Conservation (phyloP, 2,888 invertebrate species). For the Aquatica leii region DNA sequence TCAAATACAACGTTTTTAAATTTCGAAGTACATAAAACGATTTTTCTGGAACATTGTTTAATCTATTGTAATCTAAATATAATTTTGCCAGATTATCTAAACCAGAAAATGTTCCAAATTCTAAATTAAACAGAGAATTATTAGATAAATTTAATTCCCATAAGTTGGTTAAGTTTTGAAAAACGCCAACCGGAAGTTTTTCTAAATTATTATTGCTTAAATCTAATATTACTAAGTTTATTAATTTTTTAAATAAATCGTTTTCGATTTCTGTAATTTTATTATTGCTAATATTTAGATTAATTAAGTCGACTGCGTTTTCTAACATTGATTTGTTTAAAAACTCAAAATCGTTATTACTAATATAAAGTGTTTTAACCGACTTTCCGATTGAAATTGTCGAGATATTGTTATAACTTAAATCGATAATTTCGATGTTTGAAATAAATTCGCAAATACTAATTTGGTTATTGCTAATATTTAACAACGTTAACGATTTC, state of each 20-base stretch:
- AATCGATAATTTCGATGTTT: conserved; percentile 13
- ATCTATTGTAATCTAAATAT: conserved; percentile 21
- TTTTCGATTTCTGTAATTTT: conserved; percentile 16
- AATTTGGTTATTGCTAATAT: conserved; percentile 19
- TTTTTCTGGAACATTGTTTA: conserved; percentile 17
- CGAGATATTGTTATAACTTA: conserved; percentile 7
- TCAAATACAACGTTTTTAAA: conserved; percentile 17
- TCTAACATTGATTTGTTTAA: conserved; percentile 12
- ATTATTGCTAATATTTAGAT: conserved; percentile 29
- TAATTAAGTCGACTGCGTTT: conserved; percentile 12
- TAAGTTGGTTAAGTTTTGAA: conserved; percentile 16
- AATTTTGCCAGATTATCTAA: conserved; percentile 17
- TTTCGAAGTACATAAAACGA: conserved; percentile 28
- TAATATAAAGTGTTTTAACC: not conserved
- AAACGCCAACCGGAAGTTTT: conserved; percentile 15
- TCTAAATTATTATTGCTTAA: conserved; percentile 22
- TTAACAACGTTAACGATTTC: conserved; percentile 7
- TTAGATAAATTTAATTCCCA: conserved; percentile 18
- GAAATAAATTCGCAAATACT: not conserved
- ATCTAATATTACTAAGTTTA: conserved; percentile 20
- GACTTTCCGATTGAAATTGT: not conserved
- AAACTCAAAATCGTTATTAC: conserved; percentile 8
- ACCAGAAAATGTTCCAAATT: conserved; percentile 32
- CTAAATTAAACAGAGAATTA: conserved; percentile 13
- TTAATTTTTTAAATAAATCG: conserved; percentile 23